phyloP scores from a whole-genome alignment of 2,888 invertebrate species.

The Esperia sulphurella region DNA sequence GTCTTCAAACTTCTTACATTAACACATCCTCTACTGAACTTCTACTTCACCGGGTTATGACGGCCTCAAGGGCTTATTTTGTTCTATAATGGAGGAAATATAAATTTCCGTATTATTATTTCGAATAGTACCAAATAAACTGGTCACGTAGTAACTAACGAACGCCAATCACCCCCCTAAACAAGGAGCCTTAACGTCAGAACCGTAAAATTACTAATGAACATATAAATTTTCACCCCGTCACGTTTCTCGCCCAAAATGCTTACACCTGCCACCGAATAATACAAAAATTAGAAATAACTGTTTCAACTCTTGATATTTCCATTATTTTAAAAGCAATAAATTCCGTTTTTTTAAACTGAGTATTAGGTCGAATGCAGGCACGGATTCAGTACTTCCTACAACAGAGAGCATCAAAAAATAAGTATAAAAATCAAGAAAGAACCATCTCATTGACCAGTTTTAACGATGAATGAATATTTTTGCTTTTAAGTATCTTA shows the following conservation, averaged over 20 bases:
- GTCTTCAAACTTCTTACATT: too few relatives aligned
- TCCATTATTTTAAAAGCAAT: constrained; percentile 27
- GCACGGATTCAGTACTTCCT: too few relatives aligned
- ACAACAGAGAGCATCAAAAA: too few relatives aligned
- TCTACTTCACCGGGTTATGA: too few relatives aligned
- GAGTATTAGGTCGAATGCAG: constrained; percentile 3
- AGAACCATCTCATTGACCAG: too few relatives aligned
- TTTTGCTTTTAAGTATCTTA: too few relatives aligned
- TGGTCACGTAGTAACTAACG: background rate
- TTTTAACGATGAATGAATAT: too few relatives aligned
- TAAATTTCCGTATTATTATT: too few relatives aligned
- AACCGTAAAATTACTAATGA: constrained; percentile 57
- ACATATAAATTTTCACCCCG: constrained; percentile 54
- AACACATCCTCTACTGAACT: too few relatives aligned
- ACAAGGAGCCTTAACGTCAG: constrained; percentile 28
- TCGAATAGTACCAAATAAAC: constrained; percentile 5
- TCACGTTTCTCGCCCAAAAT: constrained; percentile 24
- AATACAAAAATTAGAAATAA: constrained; percentile 52
- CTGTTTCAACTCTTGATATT: constrained; percentile 38
- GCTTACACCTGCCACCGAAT: constrained; percentile 58
- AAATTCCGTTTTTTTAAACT: constrained; percentile 26
- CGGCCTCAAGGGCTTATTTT: too few relatives aligned
- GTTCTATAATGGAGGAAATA: too few relatives aligned
- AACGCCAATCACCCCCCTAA: constrained; percentile 15
- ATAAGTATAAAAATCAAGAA: too few relatives aligned